Conservation (phyloP, 35 echinoderm and acorn worm species). For the Holothuria glaberrima region DNA sequence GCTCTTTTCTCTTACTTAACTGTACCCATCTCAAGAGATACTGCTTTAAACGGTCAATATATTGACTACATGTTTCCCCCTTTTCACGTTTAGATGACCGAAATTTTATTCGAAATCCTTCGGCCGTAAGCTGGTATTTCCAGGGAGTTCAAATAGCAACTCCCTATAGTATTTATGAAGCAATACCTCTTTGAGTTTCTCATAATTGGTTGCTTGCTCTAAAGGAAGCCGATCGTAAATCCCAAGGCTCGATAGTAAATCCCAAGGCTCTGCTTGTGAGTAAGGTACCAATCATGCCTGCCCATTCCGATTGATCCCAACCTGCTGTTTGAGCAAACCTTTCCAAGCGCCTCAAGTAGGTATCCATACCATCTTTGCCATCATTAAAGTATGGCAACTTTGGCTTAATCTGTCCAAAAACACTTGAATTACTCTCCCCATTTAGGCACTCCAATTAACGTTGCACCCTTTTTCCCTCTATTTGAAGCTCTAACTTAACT, state of each 20-base stretch:
- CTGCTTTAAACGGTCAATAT: slow-evolving; percentile 33
- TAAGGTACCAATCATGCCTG: slow-evolving; percentile 41
- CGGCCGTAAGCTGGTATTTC: slow-evolving; percentile 58
- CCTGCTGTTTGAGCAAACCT: no score
- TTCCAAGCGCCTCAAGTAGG: neutral
- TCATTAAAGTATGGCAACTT: slow-evolving; percentile 59
- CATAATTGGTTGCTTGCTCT: slow-evolving; percentile 41
- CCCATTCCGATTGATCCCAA: slow-evolving; percentile 16
- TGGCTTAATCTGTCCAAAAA: neutral
- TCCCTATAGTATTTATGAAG: no score
- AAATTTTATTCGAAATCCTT: slow-evolving; percentile 61
- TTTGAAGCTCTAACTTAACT: no score
- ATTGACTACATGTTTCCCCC: slow-evolving; percentile 49
- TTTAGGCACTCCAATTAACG: no score
- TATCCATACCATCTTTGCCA: slow-evolving; percentile 51
- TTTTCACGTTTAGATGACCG: slow-evolving; percentile 28
- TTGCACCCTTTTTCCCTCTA: no score
- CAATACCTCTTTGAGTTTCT: slow-evolving; percentile 35
- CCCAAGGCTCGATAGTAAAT: no score
- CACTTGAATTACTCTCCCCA: no score
- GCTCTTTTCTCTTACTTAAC: slow-evolving; percentile 12
- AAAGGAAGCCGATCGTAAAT: slow-evolving; percentile 29
- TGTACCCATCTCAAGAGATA: slow-evolving; percentile 64
- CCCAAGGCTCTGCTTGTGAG: slow-evolving; percentile 64
- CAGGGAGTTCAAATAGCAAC: no score